Evolutionary conservation across 2,797 vertebrate species (phyloP).

Genomic region (Percopsis omiscomaycus): DNA sequence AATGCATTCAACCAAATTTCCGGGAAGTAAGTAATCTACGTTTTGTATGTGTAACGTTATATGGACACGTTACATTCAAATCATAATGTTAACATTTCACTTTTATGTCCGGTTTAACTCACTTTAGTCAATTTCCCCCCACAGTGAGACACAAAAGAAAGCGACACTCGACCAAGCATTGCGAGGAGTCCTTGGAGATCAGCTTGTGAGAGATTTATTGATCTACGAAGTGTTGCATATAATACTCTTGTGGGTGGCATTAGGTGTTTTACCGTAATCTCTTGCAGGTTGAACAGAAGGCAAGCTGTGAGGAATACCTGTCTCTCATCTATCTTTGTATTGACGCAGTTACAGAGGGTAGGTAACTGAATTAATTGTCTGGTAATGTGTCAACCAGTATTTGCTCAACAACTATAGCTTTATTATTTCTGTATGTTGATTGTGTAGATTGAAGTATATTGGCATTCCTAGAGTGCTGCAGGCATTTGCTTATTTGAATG

Average conservation of each 20-base stretch:
- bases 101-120: background rate
- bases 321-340: conserved; percentile 95
- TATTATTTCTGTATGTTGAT: background rate
- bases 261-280: background rate
- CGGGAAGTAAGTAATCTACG: conserved; percentile 83
- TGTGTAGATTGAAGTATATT: background rate
- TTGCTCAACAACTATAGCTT: background rate
- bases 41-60: background rate
- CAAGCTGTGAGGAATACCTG: conserved; percentile 88
- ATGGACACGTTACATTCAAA: background rate
- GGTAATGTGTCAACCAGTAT: background rate
- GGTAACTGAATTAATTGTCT: conserved; percentile 16
- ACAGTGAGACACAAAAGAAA: conserved; percentile 96
- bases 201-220: conserved; percentile 82
- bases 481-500: background rate
- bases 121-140: background rate
- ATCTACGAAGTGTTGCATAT: background rate
- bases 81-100: background rate
- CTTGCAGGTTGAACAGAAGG: conserved; percentile 84
- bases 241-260: background rate
- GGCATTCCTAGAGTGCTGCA: background rate
- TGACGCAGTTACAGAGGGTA: conserved; percentile 92
- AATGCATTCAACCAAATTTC: conserved; percentile 85
- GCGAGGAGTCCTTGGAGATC: conserved; percentile 89
- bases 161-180: conserved; percentile 93